Base-by-base conservation (phyloP, 2,888 invertebrate genomes). In the Heliothis peltigera region DNA sequence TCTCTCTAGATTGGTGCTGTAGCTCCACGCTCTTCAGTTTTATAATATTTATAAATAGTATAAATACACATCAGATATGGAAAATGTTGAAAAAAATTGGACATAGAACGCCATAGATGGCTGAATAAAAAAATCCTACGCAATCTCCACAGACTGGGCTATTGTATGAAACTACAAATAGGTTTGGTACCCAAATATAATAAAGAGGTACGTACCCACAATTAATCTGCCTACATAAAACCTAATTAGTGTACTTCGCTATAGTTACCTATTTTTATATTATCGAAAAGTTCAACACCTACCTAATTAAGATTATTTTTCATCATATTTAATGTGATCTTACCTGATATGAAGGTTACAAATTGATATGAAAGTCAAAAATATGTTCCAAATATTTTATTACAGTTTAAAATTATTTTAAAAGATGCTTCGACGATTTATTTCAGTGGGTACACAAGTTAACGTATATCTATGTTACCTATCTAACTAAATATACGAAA, bases 321-420 rank as follows among this genome's bases (percentile, higher is more conserved):
- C 52, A 53, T 44, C 43, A 18, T 32, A 7, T 44, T 44, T 15
- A 46, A 25, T 18, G 4, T 35, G n/a, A 22, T 55, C 7, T 3
- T 22, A 32, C 15, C 21, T 17, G 21, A 46, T 46, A 46, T 46
- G 15, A 28, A 46, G 19, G 19, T 46, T 46, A 46, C 46, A 19
- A 21, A 53, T 10, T 32, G 43, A 39, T 48, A 25, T 8, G n/a
- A 63, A 59, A 59, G 51, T 44, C 25, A 43, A n/a, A 56, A 48
- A 28, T 8, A 32, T 42, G 28, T 28, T 8, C 28, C 8, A 28
- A 28, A n/a, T n/a, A n/a, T n/a, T n/a, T n/a, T n/a, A n/a, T n/a
- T n/a, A n/a, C n/a, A n/a, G n/a, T n/a, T n/a, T n/a, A n/a, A n/a
- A n/a, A 35, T 35, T 3, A 35, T 35, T 15, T 35, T 4, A 15